Conservation (phyloP, 2,113 vertebrate species). For the Colossoma macropomum region DNA sequence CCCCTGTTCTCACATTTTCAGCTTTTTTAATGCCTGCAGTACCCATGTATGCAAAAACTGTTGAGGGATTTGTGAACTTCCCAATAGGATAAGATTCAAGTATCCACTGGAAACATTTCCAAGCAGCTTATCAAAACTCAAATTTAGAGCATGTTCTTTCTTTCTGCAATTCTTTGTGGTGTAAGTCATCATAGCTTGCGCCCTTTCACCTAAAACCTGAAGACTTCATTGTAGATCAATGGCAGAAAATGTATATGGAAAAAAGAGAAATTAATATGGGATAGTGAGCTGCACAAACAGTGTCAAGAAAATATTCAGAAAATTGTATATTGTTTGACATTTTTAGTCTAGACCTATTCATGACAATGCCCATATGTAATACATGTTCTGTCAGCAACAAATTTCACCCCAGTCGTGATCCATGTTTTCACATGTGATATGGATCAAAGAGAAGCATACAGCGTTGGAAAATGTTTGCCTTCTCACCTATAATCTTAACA, state of each 20-base stretch:
- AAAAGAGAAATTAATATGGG: neutral
- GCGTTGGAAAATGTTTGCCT: neutral
- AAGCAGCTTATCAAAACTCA: neutral
- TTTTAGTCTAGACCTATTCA: neutral
- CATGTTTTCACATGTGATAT: neutral
- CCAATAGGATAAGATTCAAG: constrained; percentile 16
- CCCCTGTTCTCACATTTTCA: neutral
- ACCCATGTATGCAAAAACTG: neutral
- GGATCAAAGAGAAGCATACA: neutral
- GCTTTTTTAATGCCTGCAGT: neutral
- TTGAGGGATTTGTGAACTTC: neutral
- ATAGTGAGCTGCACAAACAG: neutral
- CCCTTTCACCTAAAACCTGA: neutral
- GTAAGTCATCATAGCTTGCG: neutral
- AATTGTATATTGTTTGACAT: neutral
- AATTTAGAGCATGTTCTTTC: neutral
- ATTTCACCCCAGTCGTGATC: neutral
- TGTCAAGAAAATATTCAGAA: neutral
- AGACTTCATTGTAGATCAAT: neutral
- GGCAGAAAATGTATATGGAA: neutral
- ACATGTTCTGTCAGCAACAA: neutral
- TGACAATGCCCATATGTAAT: no score
- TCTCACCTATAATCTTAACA: neutral
- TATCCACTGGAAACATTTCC: neutral
- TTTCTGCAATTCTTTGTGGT: neutral